Base-by-base conservation (phyloP, 2,888 invertebrate genomes). In the Gasteruption jaculator region DNA sequence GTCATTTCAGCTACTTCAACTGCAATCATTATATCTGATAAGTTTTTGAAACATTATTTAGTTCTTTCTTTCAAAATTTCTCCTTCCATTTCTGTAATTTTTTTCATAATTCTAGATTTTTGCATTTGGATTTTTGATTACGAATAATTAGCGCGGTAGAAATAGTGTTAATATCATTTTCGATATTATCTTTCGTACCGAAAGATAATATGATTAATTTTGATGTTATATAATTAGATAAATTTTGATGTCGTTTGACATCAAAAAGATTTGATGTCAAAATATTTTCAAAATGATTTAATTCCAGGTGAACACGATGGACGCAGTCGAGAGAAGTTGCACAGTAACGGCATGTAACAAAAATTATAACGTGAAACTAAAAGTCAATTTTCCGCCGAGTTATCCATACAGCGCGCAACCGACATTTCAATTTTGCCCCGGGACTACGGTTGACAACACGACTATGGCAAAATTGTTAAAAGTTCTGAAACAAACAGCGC, bases 401-500 rank as follows among this genome's bases (percentile, higher is more conserved):
- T 90, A 90, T 71, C 90, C 90, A 1, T 79, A 79, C 54, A 79
- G 78, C 47, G 79, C 81, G 33, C 76, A 78, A 20, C 78, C 75
- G 0, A 76, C 79, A 11, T 87, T 89, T 63, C 79, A 81, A 50
- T 79, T 87, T 53, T 78, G 79, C 51, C 74, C 77, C 47, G 80
- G 80, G 25, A 82, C 83, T 4, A 80, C 78, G 2, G 74, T 92
- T 1, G 85, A 86, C 56, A 85, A 83, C 47, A 71, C 78, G 27
- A 79, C 83, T 1, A 84, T 86, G 52, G 77, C 79, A 6, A 84
- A 86, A 65, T 74, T 93, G 37, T 72, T 90, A 34, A 91, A 90
- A 73, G 84, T 85, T 11, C 75, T 93, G 22, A 86, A 85, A 56
- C 84, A 82, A 65, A 83, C 87, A 37, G 89, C 91, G 0, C 79